Evolutionary conservation across 1,140 invertebrate genomes (phyloP), one percentile per base, ranked within the genome.

Genomic region (Caenorhabditis briggsae): DNA sequence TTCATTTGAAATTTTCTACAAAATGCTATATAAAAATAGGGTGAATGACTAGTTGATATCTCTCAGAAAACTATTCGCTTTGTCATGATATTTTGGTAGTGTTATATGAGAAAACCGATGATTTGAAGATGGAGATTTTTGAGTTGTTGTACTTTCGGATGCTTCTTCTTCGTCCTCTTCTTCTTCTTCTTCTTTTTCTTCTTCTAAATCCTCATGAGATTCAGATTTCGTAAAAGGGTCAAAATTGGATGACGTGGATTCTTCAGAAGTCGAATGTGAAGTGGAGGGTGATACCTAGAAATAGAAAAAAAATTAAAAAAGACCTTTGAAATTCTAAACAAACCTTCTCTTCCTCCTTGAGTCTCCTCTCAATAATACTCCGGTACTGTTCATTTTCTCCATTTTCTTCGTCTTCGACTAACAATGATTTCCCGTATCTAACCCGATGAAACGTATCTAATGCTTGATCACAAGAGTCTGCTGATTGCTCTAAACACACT

Each of bases 81-180:
- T 78, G 70, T 78, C 70, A 78, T 78, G 70, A 78, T 78, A 78
- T 25, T 53, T 78, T 48, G 70, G 70, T 78, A 78, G 53, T 78
- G 70, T 78, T 46, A 78, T 78, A 78, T 78, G 46, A 53, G 70
- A 78, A 53, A 78, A 78, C 16, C 70, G 70, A 53, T 50, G n/a
- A 50, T 20, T 25, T 50, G 70, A 78, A 14, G 70, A 16, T 43
- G 64, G 33, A 6, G 33, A n/a, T 20, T 53, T 20, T 2, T 25
- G 11, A 46, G 16, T 43, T 12, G 33, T 46, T n/a, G 18, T 25
- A 61, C 23, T 23, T 20, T 78, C 46, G 9, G n/a, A 11, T 25
- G 2, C 23, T 9, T 20, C 70, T 50, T 50, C 70, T 20, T 43
- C 46, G 7, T 43, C 46, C 11, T 78, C 70, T 11, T 7, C 1